Conservation (phyloP, 2,888 invertebrate species). For the Pyrocoelia pectoralis region DNA sequence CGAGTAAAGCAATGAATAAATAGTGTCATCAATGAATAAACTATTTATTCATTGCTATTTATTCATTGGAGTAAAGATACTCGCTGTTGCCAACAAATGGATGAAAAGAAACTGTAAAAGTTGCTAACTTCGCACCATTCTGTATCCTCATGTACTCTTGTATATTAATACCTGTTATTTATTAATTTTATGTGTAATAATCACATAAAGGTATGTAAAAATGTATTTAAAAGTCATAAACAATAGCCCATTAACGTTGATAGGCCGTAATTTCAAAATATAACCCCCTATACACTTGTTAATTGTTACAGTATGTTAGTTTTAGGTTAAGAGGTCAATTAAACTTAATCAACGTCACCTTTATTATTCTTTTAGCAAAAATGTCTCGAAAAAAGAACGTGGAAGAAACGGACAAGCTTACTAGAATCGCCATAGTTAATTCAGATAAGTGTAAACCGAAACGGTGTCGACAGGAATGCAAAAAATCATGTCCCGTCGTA, state of each 20-base stretch:
- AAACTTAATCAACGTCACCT: neutral
- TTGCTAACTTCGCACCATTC: slow-evolving; percentile 1
- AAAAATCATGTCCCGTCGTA: slow-evolving; percentile 98
- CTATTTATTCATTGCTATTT: too few relatives aligned
- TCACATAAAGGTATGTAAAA: slow-evolving; percentile 10
- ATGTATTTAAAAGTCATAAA: neutral
- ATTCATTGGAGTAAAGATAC: too few relatives aligned
- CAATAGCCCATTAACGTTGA: neutral
- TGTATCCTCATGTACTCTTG: neutral
- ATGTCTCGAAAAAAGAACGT: slow-evolving; percentile 63
- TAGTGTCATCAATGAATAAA: too few relatives aligned
- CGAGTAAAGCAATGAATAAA: too few relatives aligned
- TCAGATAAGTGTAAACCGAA: slow-evolving; percentile 99
- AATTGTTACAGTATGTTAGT: neutral
- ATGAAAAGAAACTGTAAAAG: too few relatives aligned
- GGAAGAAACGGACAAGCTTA: slow-evolving; percentile 92
- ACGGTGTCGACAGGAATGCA: slow-evolving; percentile 98
- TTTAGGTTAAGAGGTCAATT: slow-evolving; percentile 4
- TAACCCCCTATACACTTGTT: neutral
- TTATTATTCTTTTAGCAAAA: neutral
- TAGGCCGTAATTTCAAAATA: neutral
- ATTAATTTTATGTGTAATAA: slow-evolving; percentile 7
- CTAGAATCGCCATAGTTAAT: slow-evolving; percentile 97
- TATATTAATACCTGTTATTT: neutral
- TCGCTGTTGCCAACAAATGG: too few relatives aligned